These are phyloP conservation scores for Bubalus kerabau DNA, from an alignment of 2,113 vertebrate genomes.

Conservation along the genomic window DNA sequence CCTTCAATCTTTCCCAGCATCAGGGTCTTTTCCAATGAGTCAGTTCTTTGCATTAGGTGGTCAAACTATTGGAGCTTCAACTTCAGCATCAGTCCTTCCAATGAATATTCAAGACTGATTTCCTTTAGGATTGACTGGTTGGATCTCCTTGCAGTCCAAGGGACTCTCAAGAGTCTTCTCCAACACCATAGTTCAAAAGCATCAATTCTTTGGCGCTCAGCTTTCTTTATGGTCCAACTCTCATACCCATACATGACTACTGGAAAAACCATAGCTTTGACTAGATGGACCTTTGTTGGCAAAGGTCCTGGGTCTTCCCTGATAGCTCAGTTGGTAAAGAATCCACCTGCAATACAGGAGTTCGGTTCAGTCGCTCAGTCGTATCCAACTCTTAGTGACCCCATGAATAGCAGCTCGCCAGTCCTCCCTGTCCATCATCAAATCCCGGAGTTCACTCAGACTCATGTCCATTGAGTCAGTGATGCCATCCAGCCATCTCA, in stretches of 20 bases:
- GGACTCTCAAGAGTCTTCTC: neutral
- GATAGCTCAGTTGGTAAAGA: neutral
- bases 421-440: no score
- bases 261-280: neutral
- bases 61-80: neutral
- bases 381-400: no score
- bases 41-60: neutral
- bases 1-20: neutral
- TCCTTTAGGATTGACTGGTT: neutral
- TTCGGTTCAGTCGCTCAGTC: no score
- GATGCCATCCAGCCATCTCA: no score
- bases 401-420: no score
- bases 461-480: no score
- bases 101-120: neutral
- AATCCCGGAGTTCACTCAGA: no score
- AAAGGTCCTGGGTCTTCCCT: neutral
- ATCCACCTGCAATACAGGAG: neutral
- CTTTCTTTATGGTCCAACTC: neutral
- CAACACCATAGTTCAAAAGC: neutral
- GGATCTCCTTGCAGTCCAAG: neutral
- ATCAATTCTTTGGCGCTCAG: accelerated
- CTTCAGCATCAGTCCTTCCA: neutral
- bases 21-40: neutral
- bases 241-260: neutral
- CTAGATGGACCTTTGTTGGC: neutral